Percentiles rank a stretch among this genome's conserved stretches.
Evolutionary conservation across 2,797 vertebrate genomes (phyloP).

Genomic region (Xenops minutus): DNA sequence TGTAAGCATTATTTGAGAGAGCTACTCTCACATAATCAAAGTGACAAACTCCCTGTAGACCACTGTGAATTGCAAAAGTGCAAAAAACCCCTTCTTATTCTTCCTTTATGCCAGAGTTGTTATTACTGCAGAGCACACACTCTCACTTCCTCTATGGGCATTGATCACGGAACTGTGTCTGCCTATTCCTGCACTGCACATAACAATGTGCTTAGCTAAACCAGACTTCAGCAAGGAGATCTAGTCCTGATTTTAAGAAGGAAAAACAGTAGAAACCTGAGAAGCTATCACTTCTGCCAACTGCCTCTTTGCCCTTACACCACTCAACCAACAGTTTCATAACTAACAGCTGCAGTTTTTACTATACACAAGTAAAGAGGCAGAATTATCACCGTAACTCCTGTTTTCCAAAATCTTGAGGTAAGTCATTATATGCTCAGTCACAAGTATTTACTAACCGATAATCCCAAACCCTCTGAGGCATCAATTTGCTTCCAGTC

Average conservation of each 20-base stretch:
- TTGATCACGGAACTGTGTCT: neutral
- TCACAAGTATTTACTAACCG: neutral
- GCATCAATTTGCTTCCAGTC: neutral
- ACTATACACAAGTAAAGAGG: neutral
- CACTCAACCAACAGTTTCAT: neutral
- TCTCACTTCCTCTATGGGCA: slow-evolving; percentile 17
- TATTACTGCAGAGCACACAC: neutral
- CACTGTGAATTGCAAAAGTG: neutral
- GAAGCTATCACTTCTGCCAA: neutral
- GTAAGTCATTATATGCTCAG: neutral
- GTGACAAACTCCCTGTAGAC: neutral
- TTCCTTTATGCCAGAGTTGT: neutral
- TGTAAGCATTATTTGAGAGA: neutral
- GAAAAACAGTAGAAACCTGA: neutral
- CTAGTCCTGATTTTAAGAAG: neutral
- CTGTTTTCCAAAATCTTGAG: neutral
- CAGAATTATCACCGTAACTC: neutral
- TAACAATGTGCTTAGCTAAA: neutral
- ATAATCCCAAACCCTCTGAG: neutral
- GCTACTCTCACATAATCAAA: neutral
- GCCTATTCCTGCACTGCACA: neutral
- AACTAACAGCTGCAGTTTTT: neutral
- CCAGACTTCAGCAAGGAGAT: neutral
- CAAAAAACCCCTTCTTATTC: neutral
- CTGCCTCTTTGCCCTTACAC: neutral